phyloP scores from a whole-genome alignment of 1,140 invertebrate species.

The Chrysoperla carnea region DNA sequence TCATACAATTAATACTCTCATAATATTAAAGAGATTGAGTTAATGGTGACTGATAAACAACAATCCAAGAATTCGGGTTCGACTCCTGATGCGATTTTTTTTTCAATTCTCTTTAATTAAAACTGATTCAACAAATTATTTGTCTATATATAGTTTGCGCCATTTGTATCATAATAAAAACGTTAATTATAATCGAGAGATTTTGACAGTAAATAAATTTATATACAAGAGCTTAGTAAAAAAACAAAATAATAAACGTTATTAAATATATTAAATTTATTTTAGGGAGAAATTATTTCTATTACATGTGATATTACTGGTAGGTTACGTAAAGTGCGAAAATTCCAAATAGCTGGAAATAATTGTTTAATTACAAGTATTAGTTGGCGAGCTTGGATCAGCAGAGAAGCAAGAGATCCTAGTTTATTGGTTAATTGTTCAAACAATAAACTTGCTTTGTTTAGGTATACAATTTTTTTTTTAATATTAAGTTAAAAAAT shows the following conservation, averaged over 20 bases:
- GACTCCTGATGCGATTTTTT: too few relatives aligned
- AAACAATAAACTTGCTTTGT: slow-evolving; percentile 53
- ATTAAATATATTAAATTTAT: slow-evolving; percentile 6
- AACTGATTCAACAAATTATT: too few relatives aligned
- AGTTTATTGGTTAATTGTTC: slow-evolving; percentile 62
- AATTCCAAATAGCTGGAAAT: slow-evolving; percentile 35
- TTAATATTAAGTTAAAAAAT: not conserved
- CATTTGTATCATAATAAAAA: too few relatives aligned
- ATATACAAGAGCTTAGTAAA: too few relatives aligned
- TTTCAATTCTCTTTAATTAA: too few relatives aligned
- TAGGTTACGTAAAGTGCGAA: slow-evolving; percentile 49
- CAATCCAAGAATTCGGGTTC: too few relatives aligned
- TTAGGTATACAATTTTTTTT: slow-evolving; percentile 15
- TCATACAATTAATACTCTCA: not conserved
- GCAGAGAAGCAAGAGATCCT: slow-evolving; percentile 55
- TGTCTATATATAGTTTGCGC: too few relatives aligned
- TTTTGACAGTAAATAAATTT: too few relatives aligned
- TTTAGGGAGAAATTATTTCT: slow-evolving; percentile 47
- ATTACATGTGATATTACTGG: slow-evolving; percentile 56
- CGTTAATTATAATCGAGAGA: too few relatives aligned
- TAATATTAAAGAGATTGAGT: too few relatives aligned
- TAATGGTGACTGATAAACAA: too few relatives aligned
- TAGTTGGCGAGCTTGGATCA: slow-evolving; percentile 67
- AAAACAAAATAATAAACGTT: too few relatives aligned
- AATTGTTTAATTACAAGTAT: slow-evolving; percentile 50